Percentiles rank a stretch among this genome's conserved stretches.
These are phyloP conservation scores for Ophraella communa DNA, from an alignment of 2,888 invertebrate genomes.

Conservation along the genomic window DNA sequence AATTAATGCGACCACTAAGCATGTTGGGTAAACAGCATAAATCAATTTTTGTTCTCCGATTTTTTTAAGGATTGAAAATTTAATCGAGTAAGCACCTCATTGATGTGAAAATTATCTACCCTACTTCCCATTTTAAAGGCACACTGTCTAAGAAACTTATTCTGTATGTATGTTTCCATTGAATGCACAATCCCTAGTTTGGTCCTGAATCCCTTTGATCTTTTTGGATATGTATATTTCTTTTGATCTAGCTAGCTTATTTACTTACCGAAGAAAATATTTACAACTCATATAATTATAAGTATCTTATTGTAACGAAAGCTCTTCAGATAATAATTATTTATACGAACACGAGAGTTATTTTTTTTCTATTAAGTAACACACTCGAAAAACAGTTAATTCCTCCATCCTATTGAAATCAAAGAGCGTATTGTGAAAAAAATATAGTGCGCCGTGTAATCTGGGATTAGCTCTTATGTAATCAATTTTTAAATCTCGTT, in stretches of 20 bases:
- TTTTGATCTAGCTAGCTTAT: neutral
- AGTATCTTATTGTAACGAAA: constrained; percentile 4
- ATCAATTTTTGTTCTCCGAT: too few species aligned
- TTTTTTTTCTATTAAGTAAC: constrained; percentile 6
- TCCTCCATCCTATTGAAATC: constrained; percentile 9
- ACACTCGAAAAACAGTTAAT: constrained; percentile 6
- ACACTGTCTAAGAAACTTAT: too few species aligned
- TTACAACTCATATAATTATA: neutral
- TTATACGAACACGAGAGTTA: neutral
- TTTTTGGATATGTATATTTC: neutral
- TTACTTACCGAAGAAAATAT: neutral
- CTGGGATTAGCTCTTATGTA: neutral
- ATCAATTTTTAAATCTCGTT: neutral
- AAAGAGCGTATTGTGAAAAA: constrained; percentile 6
- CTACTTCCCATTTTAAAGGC: too few species aligned
- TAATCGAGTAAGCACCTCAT: too few species aligned
- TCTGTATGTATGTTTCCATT: too few species aligned
- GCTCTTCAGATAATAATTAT: constrained; percentile 3
- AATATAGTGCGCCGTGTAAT: constrained; percentile 5
- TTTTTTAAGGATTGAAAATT: too few species aligned
- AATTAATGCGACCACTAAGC: too few species aligned
- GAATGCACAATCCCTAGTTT: too few species aligned
- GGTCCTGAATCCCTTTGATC: too few species aligned
- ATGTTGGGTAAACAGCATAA: too few species aligned
- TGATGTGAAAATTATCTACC: too few species aligned